A percentile compares a stretch with the other conserved stretches of the same genome.
Evolutionary conservation across 2,113 vertebrate species (phyloP).

Genomic region (Alligator sinensis): DNA sequence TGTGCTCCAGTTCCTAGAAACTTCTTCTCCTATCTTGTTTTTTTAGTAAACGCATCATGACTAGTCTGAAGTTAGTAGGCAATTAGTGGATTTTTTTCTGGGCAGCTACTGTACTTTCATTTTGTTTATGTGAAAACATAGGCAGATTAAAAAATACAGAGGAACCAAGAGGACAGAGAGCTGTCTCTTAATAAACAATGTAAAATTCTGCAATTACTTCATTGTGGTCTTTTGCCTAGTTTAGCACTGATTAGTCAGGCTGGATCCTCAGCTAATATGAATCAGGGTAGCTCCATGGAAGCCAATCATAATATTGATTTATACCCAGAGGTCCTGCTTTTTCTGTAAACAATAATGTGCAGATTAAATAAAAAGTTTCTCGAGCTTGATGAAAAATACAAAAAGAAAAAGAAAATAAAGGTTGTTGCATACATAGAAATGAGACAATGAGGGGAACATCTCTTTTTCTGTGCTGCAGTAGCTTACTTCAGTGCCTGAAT

Average conservation of each 20-base stretch:
- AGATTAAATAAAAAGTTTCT: not conserved
- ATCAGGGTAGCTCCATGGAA: slow-evolving; percentile 17
- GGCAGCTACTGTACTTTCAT: not conserved
- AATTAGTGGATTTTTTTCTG: not conserved
- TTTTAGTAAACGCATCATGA: not conserved
- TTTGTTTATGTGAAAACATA: not conserved
- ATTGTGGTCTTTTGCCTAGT: not conserved
- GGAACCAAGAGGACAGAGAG: not conserved
- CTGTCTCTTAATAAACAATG: not conserved
- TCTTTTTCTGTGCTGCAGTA: not conserved
- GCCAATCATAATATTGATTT: not conserved
- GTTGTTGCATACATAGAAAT: not conserved
- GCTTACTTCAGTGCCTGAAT: not conserved
- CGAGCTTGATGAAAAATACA: no score
- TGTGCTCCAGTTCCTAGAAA: not conserved
- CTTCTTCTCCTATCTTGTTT: not conserved
- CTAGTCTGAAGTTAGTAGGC: not conserved
- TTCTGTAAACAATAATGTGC: not conserved
- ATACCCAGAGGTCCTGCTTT: not conserved
- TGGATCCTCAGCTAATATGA: not conserved
- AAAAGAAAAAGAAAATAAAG: no score
- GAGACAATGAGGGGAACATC: not conserved
- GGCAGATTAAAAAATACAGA: not conserved
- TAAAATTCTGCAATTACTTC: not conserved
- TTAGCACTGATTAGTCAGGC: not conserved